Evolutionary conservation across 2,888 invertebrate genomes (phyloP), one percentile per base, ranked within the genome.

Genomic region (Drosophila recens): DNA sequence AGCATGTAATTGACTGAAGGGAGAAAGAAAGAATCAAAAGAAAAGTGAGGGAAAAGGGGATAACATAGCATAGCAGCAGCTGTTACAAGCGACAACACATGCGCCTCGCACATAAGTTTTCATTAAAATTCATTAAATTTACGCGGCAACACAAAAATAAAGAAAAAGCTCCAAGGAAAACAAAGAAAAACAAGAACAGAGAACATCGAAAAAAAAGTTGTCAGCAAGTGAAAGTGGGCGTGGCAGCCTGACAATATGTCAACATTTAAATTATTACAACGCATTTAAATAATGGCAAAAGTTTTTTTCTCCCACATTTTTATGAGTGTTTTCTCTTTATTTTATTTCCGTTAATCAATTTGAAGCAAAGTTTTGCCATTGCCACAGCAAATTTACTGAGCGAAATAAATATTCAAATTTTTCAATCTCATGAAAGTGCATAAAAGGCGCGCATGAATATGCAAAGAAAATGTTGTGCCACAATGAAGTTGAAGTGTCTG

Each of bases 51-150:
- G 15, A n/a, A n/a, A 36, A 11, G 10, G 15, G 17, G 4, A 42
- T n/a, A 30, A 17, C 17, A 33, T 11, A 42, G 46, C 23, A 40
- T 56, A 57, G 43, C 53, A 54, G 38, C 75, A 78, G 79, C 75
- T 85, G 82, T 54, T 62, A 45, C 49, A 42, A 11, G 13, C 56
- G 15, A 30, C 62, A 59, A 34, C 70, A 67, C 66, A 57, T 53
- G 63, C 61, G 45, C 42, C 49, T 48, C n/a, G 46, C 74, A 71
- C 74, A 81, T 74, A 81, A 75, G 78, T 83, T 83, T 86, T 73
- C 82, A 85, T 85, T 85, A 79, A 85, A 87, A 85, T 87, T 85
- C 85, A 85, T 87, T 85, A 85, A 87, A 85, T 73, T 85, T 65
- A 52, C 79, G 65, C 70, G 63, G 64, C 80, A 59, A 62, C 58